A percentile compares a stretch with the other conserved stretches of the same genome.
Conservation (phyloP, 1,140 invertebrate genomes). For the Dendroctonus valens region DNA sequence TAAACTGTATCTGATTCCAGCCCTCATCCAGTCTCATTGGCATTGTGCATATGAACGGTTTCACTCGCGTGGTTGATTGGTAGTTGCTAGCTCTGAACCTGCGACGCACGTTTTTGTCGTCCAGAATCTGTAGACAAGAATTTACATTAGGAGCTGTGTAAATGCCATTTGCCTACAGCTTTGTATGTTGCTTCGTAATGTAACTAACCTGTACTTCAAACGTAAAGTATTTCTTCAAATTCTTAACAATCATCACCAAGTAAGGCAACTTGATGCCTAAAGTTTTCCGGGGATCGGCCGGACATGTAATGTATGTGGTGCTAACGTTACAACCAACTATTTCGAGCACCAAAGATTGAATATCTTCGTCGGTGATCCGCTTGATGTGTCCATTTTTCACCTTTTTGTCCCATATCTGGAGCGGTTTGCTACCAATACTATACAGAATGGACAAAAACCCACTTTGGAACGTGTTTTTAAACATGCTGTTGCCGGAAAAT, state of each 20-base stretch:
- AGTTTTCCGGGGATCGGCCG: slow-evolving; percentile 96
- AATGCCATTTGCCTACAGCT: too few species aligned
- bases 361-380: slow-evolving; percentile 98
- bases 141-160: too few species aligned
- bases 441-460: slow-evolving; percentile 99
- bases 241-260: slow-evolving; percentile 99
- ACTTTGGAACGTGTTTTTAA: slow-evolving; percentile 52
- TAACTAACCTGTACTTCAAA: slow-evolving; percentile 98
- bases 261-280: slow-evolving; percentile 98
- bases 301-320: slow-evolving; percentile 98
- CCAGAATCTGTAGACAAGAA: slow-evolving; percentile 72
- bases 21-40: slow-evolving; percentile 97
- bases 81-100: slow-evolving; percentile 97
- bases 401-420: slow-evolving; percentile 97
- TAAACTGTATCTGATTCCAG: slow-evolving; percentile 99
- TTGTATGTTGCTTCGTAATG: too few species aligned
- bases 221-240: slow-evolving; percentile 99
- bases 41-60: slow-evolving; percentile 99
- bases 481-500: slow-evolving; percentile 7
- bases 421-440: slow-evolving; percentile 97
- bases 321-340: slow-evolving; percentile 99
- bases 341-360: slow-evolving; percentile 97
- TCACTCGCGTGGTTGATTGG: slow-evolving; percentile 95
- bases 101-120: slow-evolving; percentile 95
- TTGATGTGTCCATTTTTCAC: slow-evolving; percentile 99